Evolutionary conservation across 2,888 invertebrate species (phyloP).

Genomic region (Heliconius ethilla): DNA sequence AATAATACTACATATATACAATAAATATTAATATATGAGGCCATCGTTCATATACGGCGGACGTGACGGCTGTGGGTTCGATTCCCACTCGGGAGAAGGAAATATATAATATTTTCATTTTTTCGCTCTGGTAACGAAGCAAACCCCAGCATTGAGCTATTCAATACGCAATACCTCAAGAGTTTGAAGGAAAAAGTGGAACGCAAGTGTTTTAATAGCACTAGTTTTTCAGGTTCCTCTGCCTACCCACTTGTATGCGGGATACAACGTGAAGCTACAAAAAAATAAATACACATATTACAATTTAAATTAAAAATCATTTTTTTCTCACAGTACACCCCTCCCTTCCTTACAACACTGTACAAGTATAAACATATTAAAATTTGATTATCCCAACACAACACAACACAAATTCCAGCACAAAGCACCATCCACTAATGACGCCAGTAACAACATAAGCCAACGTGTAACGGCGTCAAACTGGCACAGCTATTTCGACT

Average conservation of each 20-base stretch:
- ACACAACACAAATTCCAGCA: neutral
- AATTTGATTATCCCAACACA: neutral
- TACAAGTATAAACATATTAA: neutral
- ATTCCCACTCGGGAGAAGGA: no score
- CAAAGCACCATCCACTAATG: slow-evolving; percentile 3
- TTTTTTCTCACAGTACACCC: no score
- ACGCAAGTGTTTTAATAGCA: no score
- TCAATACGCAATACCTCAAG: neutral
- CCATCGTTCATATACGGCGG: no score
- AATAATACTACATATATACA: neutral
- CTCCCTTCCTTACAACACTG: neutral
- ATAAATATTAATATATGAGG: no score
- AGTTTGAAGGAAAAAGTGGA: neutral
- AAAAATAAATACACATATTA: neutral
- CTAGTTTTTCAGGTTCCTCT: neutral
- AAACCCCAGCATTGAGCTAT: neutral
- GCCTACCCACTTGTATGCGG: neutral
- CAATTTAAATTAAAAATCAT: neutral
- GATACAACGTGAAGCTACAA: neutral
- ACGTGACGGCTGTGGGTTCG: no score
- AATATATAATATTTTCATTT: no score
- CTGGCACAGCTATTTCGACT: slow-evolving; percentile 27
- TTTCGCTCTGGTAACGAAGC: neutral
- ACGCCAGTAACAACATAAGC: slow-evolving; percentile 16
- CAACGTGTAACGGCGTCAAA: slow-evolving; percentile 23